phyloP scores from a whole-genome alignment of 2,888 invertebrate species.

The Aphidius colemani region DNA sequence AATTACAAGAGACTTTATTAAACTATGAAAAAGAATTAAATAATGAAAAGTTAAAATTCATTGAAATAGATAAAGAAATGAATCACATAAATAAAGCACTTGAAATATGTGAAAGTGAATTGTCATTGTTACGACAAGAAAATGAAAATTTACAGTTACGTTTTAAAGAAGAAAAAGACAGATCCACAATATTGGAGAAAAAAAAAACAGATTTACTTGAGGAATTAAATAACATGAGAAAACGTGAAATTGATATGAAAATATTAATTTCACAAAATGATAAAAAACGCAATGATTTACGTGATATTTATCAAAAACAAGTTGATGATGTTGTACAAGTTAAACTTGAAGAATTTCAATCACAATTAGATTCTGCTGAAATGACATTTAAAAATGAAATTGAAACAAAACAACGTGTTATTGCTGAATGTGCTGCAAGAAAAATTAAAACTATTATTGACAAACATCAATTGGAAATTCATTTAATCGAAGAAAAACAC shows the following conservation, averaged over 20 bases:
- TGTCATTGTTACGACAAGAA: constrained; percentile 59
- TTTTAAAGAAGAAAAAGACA: constrained; percentile 62
- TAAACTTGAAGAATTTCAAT: constrained; percentile 78
- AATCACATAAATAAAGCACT: constrained; percentile 54
- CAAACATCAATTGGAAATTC: constrained; percentile 76
- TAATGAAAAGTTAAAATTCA: constrained; percentile 49
- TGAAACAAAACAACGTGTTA: constrained; percentile 68
- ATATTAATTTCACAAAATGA: constrained; percentile 64
- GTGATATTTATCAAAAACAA: constrained; percentile 79
- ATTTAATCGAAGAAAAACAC: constrained; percentile 78
- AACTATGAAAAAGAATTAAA: constrained; percentile 52
- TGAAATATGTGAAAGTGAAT: constrained; percentile 57
- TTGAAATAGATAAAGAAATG: constrained; percentile 54
- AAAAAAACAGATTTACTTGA: constrained; percentile 65
- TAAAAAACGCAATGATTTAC: constrained; percentile 70
- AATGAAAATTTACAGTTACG: constrained; percentile 64
- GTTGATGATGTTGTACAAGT: constrained; percentile 76
- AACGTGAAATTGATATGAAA: constrained; percentile 56
- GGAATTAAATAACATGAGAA: constrained; percentile 62
- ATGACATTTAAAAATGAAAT: constrained; percentile 68
- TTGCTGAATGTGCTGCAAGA: constrained; percentile 73
- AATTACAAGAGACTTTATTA: constrained; percentile 47
- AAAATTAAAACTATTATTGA: constrained; percentile 75
- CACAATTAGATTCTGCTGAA: constrained; percentile 74
- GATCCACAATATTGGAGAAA: constrained; percentile 62